These are phyloP conservation scores for Drosophila yooni DNA, from an alignment of 2,888 invertebrate species.

Conservation along the genomic window DNA sequence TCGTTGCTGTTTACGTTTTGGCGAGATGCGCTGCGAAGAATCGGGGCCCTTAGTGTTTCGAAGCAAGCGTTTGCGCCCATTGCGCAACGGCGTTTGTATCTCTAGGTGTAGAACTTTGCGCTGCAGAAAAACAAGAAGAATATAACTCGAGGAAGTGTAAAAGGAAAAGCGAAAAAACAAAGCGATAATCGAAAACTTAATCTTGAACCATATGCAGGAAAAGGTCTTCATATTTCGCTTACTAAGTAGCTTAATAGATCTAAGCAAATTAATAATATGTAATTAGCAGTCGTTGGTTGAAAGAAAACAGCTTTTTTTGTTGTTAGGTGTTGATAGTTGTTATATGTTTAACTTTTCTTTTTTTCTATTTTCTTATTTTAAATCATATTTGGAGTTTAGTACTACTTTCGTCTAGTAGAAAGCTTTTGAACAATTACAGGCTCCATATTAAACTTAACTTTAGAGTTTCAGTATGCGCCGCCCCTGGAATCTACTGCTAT, in stretches of 20 bases:
- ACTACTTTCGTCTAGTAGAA: neutral
- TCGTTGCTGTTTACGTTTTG: conserved; percentile 73
- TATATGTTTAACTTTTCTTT: conserved; percentile 19
- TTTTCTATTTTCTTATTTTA: conserved; percentile 13
- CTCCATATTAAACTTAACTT: conserved; percentile 7
- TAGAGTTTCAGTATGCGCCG: neutral
- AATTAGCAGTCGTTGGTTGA: neutral
- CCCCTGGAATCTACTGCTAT: conserved; percentile 17
- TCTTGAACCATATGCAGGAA: neutral
- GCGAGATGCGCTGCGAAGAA: conserved; percentile 48
- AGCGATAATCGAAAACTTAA: conserved; percentile 14
- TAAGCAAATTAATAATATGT: neutral
- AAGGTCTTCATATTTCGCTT: neutral
- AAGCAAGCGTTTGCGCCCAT: conserved; percentile 74
- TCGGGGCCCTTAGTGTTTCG: conserved; percentile 53
- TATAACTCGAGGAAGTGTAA: conserved; percentile 8
- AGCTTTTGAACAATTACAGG: conserved; percentile 10
- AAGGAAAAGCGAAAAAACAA: conserved; percentile 5
- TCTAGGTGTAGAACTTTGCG: conserved; percentile 54
- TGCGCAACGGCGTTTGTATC: conserved; percentile 72
- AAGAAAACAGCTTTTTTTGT: conserved; percentile 63
- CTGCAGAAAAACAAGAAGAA: conserved; percentile 32
- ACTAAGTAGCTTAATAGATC: neutral
- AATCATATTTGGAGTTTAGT: neutral
- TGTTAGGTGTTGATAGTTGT: conserved; percentile 22